Base-by-base conservation (phyloP, 37 sponge, comb jelly and placozoan genomes). In the Beroe ovata region DNA sequence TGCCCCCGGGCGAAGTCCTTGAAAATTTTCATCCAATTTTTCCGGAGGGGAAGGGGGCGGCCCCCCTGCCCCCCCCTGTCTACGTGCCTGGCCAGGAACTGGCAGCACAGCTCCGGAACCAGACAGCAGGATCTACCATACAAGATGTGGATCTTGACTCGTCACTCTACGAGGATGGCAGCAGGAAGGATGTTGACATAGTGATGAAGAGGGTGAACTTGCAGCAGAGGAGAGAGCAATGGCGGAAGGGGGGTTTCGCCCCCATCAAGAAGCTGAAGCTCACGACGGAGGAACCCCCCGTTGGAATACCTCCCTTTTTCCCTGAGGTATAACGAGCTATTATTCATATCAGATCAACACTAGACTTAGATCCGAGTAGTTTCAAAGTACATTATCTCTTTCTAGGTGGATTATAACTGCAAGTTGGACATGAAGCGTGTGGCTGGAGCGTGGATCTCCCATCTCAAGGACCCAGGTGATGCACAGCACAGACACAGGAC, bases 371-470 rank as follows among this genome's bases (percentile, higher is more conserved):
- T 62, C n/a, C 63, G 22, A 61, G 63, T 26, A 20, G 3, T 61
- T 6, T 25, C n/a, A 61, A 20, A 20, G 28, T 25, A 4, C 3
- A 61, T 16, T 3, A 61, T 25, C 22, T 25, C 59, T 62, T 62
- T 29, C 47, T 29, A 77, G 84, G 38, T 77, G 25, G 84, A 77
- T 6, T 21, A 40, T 28, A 77, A 77, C 84, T 77, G 84, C n/a
- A 77, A 77, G 28, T 21, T 77, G 84, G 21, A 22, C 54, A 41
- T 77, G 84, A 77, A 77, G 84, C 42, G 84, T 3, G 84, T 77
- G 54, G 84, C 84, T 26, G 84, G 84, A 77, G 84, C 84, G 29
- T 77, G 84, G 84, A 77, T 77, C 0, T 26, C 84, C 0, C 84
- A 77, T 25, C 84, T 77, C 21, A 77, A 41, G 54, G 84, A 77